A percentile compares a stretch with the other conserved stretches of the same genome.
Evolutionary conservation across 2,797 vertebrate species (phyloP).

Genomic region (Clarias laeviceps): DNA sequence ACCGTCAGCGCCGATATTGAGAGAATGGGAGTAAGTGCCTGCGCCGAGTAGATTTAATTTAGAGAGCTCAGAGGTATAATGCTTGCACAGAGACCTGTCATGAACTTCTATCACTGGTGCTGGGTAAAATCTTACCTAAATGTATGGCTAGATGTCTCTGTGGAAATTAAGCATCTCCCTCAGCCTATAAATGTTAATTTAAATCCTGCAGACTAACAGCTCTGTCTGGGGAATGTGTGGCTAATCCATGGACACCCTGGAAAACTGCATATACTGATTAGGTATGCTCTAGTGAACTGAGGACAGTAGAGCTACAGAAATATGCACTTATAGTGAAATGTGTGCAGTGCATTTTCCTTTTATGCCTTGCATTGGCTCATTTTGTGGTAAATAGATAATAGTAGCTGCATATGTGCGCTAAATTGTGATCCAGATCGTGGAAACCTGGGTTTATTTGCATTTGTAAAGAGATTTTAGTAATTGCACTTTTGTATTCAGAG

Average conservation of each 20-base stretch:
- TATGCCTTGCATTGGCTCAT: neutral
- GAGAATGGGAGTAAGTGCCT: neutral
- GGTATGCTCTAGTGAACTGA: constrained; percentile 36
- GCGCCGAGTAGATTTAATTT: neutral
- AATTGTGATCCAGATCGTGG: neutral
- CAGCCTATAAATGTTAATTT: constrained; percentile 47
- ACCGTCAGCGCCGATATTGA: neutral
- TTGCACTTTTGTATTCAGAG: neutral
- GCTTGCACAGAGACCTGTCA: neutral
- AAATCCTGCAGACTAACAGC: constrained; percentile 39
- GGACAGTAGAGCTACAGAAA: constrained; percentile 7
- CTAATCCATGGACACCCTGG: constrained; percentile 31
- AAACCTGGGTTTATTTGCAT: neutral
- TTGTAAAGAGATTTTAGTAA: neutral
- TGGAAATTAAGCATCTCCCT: constrained; percentile 57
- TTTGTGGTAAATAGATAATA: constrained; percentile 11
- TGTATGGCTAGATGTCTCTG: constrained; percentile 36
- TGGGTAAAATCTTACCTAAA: constrained; percentile 30
- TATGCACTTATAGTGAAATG: neutral
- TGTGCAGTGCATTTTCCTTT: neutral
- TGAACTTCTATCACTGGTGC: neutral
- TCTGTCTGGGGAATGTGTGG: constrained; percentile 19
- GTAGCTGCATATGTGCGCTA: neutral
- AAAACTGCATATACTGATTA: constrained; percentile 33
- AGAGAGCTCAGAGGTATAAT: neutral